phyloP scores from a whole-genome alignment of 2,888 invertebrate species.

The Agriopis leucophaearia region DNA sequence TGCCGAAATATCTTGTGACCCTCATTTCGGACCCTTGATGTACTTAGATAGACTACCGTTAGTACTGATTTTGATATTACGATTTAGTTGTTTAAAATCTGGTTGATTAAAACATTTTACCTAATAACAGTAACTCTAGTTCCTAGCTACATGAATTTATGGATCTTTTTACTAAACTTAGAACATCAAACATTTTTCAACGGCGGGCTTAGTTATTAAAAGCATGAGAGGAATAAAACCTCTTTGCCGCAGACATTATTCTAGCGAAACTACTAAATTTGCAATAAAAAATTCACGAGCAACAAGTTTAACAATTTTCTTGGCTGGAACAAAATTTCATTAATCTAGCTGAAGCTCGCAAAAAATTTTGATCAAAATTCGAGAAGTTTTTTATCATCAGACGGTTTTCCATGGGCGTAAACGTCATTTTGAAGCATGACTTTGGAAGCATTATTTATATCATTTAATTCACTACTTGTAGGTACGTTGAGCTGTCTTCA shows the following conservation, averaged over 20 bases:
- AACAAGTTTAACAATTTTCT: slow-evolving; percentile 31
- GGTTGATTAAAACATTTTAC: background rate
- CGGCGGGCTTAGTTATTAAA: slow-evolving; percentile 11
- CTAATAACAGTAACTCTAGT: background rate
- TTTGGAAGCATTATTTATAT: too few species aligned
- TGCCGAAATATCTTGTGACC: slow-evolving; percentile 61
- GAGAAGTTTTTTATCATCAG: background rate
- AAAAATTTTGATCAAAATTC: slow-evolving; percentile 9
- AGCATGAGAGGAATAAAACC: slow-evolving; percentile 17
- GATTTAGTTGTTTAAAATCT: slow-evolving; percentile 3
- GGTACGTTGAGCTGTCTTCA: too few species aligned
- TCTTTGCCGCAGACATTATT: slow-evolving; percentile 12
- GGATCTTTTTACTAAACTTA: background rate
- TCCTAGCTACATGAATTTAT: background rate
- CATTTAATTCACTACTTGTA: too few species aligned
- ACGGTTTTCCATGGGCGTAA: background rate
- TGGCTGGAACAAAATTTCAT: slow-evolving; percentile 22
- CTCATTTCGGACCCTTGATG: slow-evolving; percentile 40
- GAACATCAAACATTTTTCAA: background rate
- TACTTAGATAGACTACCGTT: slow-evolving; percentile 3
- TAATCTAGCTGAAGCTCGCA: slow-evolving; percentile 1
- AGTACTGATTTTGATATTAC: slow-evolving; percentile 15
- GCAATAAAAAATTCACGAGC: slow-evolving; percentile 26
- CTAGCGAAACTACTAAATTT: slow-evolving; percentile 17
- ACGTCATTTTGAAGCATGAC: too few species aligned